These are phyloP conservation scores for Liopterus haemorrhoidalis DNA, from an alignment of 2,888 invertebrate species.

Conservation along the genomic window DNA sequence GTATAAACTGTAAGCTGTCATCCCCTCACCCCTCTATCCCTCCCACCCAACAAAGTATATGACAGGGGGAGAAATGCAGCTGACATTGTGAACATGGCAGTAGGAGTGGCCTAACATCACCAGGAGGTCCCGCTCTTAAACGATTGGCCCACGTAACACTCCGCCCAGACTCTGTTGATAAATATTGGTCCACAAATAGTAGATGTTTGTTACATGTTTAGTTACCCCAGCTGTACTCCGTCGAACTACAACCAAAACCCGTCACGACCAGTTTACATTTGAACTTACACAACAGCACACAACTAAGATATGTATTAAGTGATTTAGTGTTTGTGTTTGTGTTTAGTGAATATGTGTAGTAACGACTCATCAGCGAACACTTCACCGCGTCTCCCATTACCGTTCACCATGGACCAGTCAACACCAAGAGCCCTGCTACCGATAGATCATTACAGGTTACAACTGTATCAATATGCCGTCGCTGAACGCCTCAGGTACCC, in stretches of 20 bases:
- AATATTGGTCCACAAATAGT: conserved; percentile 50
- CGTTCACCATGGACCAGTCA: conserved; percentile 40
- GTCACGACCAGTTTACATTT: background rate
- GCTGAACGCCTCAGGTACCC: conserved; percentile 67
- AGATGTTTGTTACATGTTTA: conserved; percentile 48
- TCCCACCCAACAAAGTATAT: conserved; percentile 22
- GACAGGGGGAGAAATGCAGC: too few relatives aligned
- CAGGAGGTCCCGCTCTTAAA: conserved; percentile 43
- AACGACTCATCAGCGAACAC: conserved; percentile 43
- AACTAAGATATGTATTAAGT: conserved; percentile 4
- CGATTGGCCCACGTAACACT: conserved; percentile 40
- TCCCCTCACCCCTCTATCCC: too few relatives aligned
- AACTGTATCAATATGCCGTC: conserved; percentile 82
- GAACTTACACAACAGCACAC: too few relatives aligned
- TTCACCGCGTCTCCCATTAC: conserved; percentile 28
- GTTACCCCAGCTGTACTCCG: conserved; percentile 41
- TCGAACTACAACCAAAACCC: background rate
- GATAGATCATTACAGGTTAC: conserved; percentile 75
- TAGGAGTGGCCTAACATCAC: conserved; percentile 43
- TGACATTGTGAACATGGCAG: conserved; percentile 26
- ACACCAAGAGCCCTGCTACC: conserved; percentile 48
- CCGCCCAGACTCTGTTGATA: conserved; percentile 46
- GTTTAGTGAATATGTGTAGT: conserved; percentile 41
- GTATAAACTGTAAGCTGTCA: too few relatives aligned
- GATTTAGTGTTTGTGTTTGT: conserved; percentile 10